Percentiles rank a stretch among this genome's conserved stretches.
These are phyloP conservation scores for Noturus placidus DNA, from an alignment of 2,113 vertebrate species.

Conservation along the genomic window DNA sequence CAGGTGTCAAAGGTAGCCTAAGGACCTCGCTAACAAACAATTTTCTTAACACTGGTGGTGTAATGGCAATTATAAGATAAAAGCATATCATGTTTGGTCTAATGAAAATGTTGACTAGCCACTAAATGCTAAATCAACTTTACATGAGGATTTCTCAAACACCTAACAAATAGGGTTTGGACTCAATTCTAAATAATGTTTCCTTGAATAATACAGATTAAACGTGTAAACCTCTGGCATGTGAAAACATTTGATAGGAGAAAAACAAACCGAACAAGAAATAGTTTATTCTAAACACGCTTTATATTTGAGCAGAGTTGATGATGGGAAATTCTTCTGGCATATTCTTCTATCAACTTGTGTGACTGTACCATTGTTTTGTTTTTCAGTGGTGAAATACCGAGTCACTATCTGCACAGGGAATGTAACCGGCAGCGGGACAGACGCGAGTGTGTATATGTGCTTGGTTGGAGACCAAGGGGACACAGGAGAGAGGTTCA, in stretches of 20 bases:
- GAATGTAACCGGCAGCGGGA: conserved; percentile 83
- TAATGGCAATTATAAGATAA: neutral
- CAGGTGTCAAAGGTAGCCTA: too few species aligned
- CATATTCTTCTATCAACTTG: neutral
- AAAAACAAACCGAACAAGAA: neutral
- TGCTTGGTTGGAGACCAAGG: conserved; percentile 85
- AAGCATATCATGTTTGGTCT: too few species aligned
- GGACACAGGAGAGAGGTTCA: conserved; percentile 87
- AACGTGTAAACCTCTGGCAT: too few species aligned
- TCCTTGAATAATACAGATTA: too few species aligned
- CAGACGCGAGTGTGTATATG: conserved; percentile 89
- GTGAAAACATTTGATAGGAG: neutral
- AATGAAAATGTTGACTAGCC: too few species aligned
- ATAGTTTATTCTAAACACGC: neutral
- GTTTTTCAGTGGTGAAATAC: conserved; percentile 84
- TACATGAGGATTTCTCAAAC: too few species aligned
- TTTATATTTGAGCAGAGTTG: neutral
- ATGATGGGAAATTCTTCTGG: neutral
- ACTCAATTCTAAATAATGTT: too few species aligned
- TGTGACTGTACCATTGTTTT: neutral
- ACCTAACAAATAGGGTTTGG: too few species aligned
- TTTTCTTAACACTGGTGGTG: neutral
- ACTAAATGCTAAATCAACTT: too few species aligned
- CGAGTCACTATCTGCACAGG: conserved; percentile 88
- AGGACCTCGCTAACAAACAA: neutral